Conservation (phyloP, 2,797 vertebrate genomes). For the Falco naumanni region DNA sequence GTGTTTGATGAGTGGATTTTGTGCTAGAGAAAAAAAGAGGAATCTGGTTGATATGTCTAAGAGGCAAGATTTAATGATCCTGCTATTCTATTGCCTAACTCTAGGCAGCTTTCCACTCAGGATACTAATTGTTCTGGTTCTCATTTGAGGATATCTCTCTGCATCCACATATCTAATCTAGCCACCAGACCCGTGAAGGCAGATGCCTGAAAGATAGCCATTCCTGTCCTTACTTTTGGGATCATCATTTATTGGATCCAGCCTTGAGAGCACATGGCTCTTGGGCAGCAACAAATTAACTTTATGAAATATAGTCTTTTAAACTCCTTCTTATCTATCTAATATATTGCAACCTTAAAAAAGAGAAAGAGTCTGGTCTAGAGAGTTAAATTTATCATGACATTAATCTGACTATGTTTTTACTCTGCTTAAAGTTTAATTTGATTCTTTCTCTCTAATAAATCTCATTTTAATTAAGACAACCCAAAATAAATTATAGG, state of each 20-base stretch:
- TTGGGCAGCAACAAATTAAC: conserved; percentile 17
- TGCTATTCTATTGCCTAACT: neutral
- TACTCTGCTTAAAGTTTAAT: conserved; percentile 60
- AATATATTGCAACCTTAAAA: conserved; percentile 53
- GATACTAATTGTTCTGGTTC: neutral
- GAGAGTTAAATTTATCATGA: conserved; percentile 55
- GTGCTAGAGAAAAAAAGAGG: neutral
- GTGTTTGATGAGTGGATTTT: neutral
- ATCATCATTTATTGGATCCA: neutral
- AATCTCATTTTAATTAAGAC: conserved; percentile 65
- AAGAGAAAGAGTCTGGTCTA: conserved; percentile 23
- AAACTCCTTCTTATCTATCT: conserved; percentile 35
- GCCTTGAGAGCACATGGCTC: neutral
- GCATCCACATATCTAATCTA: neutral
- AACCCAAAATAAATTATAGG: conserved; percentile 39
- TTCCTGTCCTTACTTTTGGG: neutral
- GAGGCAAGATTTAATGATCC: neutral
- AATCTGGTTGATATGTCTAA: neutral
- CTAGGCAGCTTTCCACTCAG: neutral
- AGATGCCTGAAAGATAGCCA: neutral
- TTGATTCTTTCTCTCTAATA: conserved; percentile 62
- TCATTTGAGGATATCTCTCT: neutral
- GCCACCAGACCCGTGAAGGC: neutral
- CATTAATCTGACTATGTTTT: conserved; percentile 57
- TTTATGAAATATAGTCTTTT: conserved; percentile 11